Conservation (phyloP, 2,888 invertebrate species). For the Oxycera nigricornis region DNA sequence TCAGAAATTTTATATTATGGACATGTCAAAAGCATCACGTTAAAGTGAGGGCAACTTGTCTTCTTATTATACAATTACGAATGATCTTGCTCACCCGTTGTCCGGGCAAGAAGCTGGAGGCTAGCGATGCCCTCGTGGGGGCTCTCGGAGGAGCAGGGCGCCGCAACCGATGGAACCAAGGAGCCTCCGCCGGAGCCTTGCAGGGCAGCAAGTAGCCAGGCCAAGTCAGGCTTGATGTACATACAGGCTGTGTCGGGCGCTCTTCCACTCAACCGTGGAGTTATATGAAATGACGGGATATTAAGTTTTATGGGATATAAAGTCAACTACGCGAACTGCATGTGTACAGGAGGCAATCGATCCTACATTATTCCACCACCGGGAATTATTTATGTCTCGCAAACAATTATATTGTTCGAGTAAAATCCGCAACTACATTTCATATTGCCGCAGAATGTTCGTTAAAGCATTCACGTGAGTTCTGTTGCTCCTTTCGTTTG, state of each 20-base stretch:
- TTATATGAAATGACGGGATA: conserved; percentile 43
- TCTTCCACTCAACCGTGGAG: conserved; percentile 20
- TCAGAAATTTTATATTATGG: conserved; percentile 51
- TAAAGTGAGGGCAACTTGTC: conserved; percentile 53
- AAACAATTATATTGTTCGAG: conserved; percentile 47
- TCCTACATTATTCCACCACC: conserved; percentile 41
- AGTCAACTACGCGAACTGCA: conserved; percentile 41
- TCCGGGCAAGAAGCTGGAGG: not conserved
- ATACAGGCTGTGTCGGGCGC: not conserved
- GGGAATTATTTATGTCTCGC: conserved; percentile 47
- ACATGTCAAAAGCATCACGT: conserved; percentile 52
- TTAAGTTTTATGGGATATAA: conserved; percentile 47
- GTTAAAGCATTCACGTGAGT: not conserved
- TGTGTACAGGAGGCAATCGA: conserved; percentile 45
- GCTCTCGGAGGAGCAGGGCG: not conserved
- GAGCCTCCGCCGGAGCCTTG: not conserved
- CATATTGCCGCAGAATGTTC: not conserved
- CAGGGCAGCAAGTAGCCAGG: conserved; percentile 24
- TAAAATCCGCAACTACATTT: conserved; percentile 39
- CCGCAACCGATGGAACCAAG: not conserved
- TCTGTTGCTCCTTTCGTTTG: not conserved
- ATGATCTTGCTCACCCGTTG: conserved; percentile 22
- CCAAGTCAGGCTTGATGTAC: not conserved
- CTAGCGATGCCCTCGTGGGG: not conserved
- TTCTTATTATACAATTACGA: conserved; percentile 52